These are phyloP conservation scores for Ericerus pela DNA, from an alignment of 1,140 invertebrate species.

Conservation along the genomic window DNA sequence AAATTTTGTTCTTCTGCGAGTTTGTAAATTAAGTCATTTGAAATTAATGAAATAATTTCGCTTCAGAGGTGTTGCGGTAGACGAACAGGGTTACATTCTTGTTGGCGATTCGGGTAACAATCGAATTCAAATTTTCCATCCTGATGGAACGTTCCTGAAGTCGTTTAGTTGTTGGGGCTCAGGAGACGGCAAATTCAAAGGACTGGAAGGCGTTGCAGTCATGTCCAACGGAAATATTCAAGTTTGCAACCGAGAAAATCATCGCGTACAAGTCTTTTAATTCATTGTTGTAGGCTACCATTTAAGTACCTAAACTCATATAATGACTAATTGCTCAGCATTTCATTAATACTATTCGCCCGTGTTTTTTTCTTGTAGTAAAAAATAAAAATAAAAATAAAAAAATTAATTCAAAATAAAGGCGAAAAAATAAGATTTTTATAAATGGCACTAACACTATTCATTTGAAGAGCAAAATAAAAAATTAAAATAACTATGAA, in stretches of 20 bases:
- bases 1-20: no score
- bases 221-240: constrained; percentile 84
- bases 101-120: constrained; percentile 98
- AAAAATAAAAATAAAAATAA: no score
- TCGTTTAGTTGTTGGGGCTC: constrained; percentile 93
- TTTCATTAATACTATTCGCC: no score
- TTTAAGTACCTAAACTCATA: no score
- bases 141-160: constrained; percentile 72
- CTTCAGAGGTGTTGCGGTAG: constrained; percentile 81
- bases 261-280: constrained; percentile 90
- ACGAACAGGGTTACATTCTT: constrained; percentile 92
- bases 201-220: constrained; percentile 85
- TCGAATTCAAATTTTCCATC: constrained; percentile 92
- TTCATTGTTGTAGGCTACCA: background rate
- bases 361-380: no score
- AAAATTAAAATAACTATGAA: no score
- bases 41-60: background rate
- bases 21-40: background rate
- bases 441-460: no score
- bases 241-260: constrained; percentile 94
- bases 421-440: no score
- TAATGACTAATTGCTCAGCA: no score
- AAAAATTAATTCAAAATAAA: no score
- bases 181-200: constrained; percentile 91
- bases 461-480: no score